Evolutionary conservation across 2,888 invertebrate species (phyloP).

Genomic region (Cantharis flavilabris): DNA sequence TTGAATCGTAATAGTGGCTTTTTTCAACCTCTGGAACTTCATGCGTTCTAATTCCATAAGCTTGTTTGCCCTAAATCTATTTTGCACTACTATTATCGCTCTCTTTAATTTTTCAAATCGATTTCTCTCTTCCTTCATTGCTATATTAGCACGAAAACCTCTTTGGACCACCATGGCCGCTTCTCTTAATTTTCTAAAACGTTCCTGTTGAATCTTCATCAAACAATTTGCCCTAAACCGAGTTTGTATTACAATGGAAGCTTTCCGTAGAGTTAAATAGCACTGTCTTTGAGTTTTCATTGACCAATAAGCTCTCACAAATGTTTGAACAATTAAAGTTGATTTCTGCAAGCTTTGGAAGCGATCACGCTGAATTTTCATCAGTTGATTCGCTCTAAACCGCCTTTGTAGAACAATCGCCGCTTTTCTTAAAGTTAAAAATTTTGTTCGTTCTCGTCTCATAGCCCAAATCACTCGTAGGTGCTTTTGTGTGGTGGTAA

Average conservation of each 20-base stretch:
- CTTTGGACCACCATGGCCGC: conserved; percentile 43
- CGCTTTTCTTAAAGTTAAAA: conserved; percentile 39
- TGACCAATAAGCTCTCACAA: conserved; percentile 33
- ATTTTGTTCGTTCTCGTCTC: conserved; percentile 29
- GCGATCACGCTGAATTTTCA: conserved; percentile 42
- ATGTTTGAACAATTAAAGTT: conserved; percentile 39
- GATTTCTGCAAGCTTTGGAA: conserved; percentile 31
- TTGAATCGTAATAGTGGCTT: conserved; percentile 12
- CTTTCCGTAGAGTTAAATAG: conserved; percentile 41
- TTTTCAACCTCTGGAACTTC: conserved; percentile 12
- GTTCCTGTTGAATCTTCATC: conserved; percentile 39
- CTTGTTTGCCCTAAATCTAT: conserved; percentile 53
- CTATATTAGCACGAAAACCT: conserved; percentile 39
- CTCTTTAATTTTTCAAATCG: conserved; percentile 46
- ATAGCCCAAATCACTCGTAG: conserved; percentile 45
- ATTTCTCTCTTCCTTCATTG: conserved; percentile 32
- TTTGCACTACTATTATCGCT: conserved; percentile 51
- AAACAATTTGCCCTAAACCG: conserved; percentile 38
- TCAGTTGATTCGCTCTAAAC: conserved; percentile 56
- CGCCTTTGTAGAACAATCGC: conserved; percentile 58
- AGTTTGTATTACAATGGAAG: conserved; percentile 31
- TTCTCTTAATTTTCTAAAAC: conserved; percentile 43
- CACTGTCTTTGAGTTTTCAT: conserved; percentile 42
- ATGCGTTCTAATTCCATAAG: conserved; percentile 45
- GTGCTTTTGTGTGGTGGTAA: conserved; percentile 52